phyloP scores from a whole-genome alignment of 1,140 invertebrate genomes.

The Euura saliciscinereae region DNA sequence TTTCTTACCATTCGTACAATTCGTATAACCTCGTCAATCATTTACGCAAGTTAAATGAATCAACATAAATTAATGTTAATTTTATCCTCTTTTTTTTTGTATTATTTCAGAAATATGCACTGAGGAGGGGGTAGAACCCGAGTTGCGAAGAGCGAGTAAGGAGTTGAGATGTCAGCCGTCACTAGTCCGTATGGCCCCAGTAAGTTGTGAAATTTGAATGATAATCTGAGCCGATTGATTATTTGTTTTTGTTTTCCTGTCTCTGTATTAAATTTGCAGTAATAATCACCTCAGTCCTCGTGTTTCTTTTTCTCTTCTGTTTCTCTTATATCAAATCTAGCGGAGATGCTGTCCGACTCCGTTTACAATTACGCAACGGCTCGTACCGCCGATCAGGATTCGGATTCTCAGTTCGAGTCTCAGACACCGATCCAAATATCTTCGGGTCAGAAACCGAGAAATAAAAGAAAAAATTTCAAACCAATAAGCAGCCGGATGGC shows the following conservation, averaged over 20 bases:
- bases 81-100: too few relatives aligned
- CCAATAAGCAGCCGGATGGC: constrained; percentile 63
- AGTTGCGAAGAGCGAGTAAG: not conserved
- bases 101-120: constrained; percentile 41
- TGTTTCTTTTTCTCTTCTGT: not conserved
- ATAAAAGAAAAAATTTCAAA: constrained; percentile 66
- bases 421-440: constrained; percentile 52
- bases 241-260: too few relatives aligned
- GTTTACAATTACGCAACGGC: constrained; percentile 58
- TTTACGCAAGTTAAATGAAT: too few relatives aligned
- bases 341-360: constrained; percentile 61
- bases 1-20: too few relatives aligned
- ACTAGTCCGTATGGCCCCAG: constrained; percentile 60
- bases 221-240: too few relatives aligned
- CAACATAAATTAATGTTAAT: too few relatives aligned
- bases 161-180: constrained; percentile 58
- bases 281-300: too few relatives aligned
- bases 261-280: too few relatives aligned
- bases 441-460: constrained; percentile 56
- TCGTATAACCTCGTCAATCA: too few relatives aligned
- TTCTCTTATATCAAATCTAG: constrained; percentile 28
- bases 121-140: constrained; percentile 37
- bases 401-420: constrained; percentile 52
- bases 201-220: constrained; percentile 34
- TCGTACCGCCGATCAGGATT: constrained; percentile 53